Percentiles rank a stretch among this genome's conserved stretches.
These are phyloP conservation scores for Formica exsecta DNA, from an alignment of 1,140 invertebrate genomes.

Conservation along the genomic window DNA sequence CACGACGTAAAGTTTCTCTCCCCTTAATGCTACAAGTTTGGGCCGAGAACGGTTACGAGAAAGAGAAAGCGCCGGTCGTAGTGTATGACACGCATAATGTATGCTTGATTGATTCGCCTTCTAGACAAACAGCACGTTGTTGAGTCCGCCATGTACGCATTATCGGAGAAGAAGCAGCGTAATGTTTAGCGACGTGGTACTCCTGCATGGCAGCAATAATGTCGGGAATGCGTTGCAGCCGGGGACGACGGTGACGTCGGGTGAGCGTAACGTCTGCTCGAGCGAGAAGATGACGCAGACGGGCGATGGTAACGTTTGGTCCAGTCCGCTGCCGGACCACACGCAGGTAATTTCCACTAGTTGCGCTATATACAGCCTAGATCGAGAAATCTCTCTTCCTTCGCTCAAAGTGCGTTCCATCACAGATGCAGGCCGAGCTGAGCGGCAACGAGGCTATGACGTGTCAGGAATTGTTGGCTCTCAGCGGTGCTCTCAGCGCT, in stretches of 20 bases:
- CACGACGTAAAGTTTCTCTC: conserved; percentile 40
- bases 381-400: neutral
- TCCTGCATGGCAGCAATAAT: conserved; percentile 89
- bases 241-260: conserved; percentile 79
- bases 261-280: conserved; percentile 91
- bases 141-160: conserved; percentile 88
- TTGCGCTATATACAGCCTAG: neutral
- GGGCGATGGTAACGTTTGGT: conserved; percentile 90
- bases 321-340: conserved; percentile 82
- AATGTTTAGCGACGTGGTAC: conserved; percentile 94
- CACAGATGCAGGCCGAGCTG: conserved; percentile 86
- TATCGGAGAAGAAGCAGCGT: conserved; percentile 91
- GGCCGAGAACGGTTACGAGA: conserved; percentile 33
- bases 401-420: conserved; percentile 17
- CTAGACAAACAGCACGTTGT: conserved; percentile 86
- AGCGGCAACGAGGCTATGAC: conserved; percentile 91
- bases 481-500: conserved; percentile 96
- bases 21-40: conserved; percentile 49
- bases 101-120: conserved; percentile 61
- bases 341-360: conserved; percentile 77
- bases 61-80: conserved; percentile 38
- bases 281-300: conserved; percentile 96
- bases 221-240: conserved; percentile 81
- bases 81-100: conserved; percentile 34
- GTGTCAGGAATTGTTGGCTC: conserved; percentile 95